These are phyloP conservation scores for Steatocranus sp. DNA, from an alignment of 2,797 vertebrate genomes.

Conservation along the genomic window DNA sequence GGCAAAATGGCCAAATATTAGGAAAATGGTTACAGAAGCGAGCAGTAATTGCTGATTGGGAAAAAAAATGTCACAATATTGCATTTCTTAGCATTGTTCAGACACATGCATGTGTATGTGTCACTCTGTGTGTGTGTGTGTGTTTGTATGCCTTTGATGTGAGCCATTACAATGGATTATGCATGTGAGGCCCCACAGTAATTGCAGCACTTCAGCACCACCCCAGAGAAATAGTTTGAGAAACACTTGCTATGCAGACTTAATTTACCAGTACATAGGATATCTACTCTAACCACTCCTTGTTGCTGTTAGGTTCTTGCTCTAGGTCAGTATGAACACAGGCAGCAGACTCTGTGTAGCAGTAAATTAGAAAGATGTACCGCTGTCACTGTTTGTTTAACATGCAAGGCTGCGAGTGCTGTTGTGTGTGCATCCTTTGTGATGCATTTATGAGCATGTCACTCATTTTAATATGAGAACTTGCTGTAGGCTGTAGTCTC, in stretches of 20 bases:
- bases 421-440: not conserved
- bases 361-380: constrained; percentile 34
- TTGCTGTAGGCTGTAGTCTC: not conserved
- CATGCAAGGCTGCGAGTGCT: not conserved
- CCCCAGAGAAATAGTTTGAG: not conserved
- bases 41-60: not conserved
- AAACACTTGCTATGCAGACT: not conserved
- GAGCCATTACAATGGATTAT: not conserved
- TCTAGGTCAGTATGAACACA: not conserved
- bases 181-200: not conserved
- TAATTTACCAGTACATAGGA: constrained; percentile 2
- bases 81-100: not conserved
- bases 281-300: not conserved
- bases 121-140: not conserved
- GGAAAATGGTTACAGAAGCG: not conserved
- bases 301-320: not conserved
- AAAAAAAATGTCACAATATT: not conserved
- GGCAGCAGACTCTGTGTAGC: not conserved
- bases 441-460: not conserved
- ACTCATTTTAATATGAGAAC: not conserved
- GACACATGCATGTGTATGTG: not conserved
- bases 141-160: not conserved
- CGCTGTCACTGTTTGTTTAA: not conserved
- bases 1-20: not conserved
- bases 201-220: not conserved